phyloP scores from a whole-genome alignment of 2,113 vertebrate genomes.

The Miniopterus natalensis region DNA sequence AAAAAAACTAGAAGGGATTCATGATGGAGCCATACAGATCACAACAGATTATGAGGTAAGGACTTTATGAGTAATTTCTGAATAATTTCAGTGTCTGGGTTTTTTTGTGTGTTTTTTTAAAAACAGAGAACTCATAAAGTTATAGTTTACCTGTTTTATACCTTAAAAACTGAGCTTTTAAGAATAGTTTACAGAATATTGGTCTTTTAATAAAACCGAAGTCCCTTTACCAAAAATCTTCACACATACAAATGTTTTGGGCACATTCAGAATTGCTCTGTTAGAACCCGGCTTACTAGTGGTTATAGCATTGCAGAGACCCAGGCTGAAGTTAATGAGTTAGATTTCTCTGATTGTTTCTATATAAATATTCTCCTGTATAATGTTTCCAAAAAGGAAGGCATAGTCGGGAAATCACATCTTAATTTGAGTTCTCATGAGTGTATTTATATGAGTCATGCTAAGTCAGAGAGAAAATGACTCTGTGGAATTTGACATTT shows the following conservation, averaged over 20 bases:
- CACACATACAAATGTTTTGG: background rate
- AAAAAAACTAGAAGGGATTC: conserved; percentile 94
- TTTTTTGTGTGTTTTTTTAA: conserved; percentile 38
- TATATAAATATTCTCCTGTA: background rate
- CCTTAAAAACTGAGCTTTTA: conserved; percentile 58
- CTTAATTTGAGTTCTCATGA: background rate
- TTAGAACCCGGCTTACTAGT: background rate
- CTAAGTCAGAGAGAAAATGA: background rate
- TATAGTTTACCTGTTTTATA: background rate
- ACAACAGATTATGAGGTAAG: conserved; percentile 98
- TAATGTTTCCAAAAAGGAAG: background rate
- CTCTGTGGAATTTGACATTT: conserved; percentile 11
- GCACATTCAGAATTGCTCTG: background rate
- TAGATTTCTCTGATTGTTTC: background rate
- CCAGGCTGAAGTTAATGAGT: background rate
- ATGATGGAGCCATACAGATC: conserved; percentile 97
- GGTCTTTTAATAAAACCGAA: conserved; percentile 54
- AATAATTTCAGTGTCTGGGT: background rate
- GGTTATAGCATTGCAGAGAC: background rate
- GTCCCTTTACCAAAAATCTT: conserved; percentile 25
- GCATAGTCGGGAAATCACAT: background rate
- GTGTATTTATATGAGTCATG: conserved; percentile 16
- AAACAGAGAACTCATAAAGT: conserved; percentile 29
- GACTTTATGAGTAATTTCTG: background rate
- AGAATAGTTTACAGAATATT: conserved; percentile 16